Percentiles rank a stretch among this genome's conserved stretches.
These are phyloP conservation scores for Nomada flava DNA, from an alignment of 2,888 invertebrate species.

Conservation along the genomic window DNA sequence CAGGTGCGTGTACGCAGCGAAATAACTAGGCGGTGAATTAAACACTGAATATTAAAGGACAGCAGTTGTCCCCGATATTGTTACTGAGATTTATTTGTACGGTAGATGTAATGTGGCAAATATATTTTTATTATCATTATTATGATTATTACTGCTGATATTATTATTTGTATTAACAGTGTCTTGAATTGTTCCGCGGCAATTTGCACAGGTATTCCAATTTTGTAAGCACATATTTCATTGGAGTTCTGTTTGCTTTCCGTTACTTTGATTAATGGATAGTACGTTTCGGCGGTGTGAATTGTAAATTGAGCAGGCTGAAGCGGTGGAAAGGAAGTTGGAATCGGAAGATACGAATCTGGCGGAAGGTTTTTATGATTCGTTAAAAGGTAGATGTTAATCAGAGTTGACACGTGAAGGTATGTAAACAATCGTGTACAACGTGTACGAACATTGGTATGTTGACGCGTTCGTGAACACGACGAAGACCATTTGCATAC, in stretches of 20 bases:
- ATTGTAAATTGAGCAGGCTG: neutral
- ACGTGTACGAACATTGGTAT: neutral
- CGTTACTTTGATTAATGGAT: too few species aligned
- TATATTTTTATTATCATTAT: neutral
- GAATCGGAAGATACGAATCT: neutral
- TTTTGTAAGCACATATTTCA: too few species aligned
- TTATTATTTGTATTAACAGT: too few species aligned
- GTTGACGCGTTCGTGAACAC: neutral
- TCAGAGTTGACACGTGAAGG: neutral
- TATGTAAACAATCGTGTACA: neutral
- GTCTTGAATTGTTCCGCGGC: too few species aligned
- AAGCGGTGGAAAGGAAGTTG: neutral
- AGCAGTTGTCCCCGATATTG: neutral
- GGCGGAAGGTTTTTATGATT: neutral
- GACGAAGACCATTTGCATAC: conserved; percentile 4
- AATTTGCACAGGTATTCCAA: too few species aligned
- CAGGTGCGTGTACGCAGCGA: conserved; percentile 35
- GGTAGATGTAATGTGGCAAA: neutral
- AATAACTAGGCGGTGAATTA: neutral
- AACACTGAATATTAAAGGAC: neutral
- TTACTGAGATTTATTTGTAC: neutral
- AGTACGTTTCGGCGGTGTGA: too few species aligned
- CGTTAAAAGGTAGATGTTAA: neutral
- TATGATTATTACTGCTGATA: too few species aligned
- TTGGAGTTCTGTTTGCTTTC: too few species aligned